Base-by-base conservation (phyloP, 2,888 invertebrate species). In the Brachyptera risi region DNA sequence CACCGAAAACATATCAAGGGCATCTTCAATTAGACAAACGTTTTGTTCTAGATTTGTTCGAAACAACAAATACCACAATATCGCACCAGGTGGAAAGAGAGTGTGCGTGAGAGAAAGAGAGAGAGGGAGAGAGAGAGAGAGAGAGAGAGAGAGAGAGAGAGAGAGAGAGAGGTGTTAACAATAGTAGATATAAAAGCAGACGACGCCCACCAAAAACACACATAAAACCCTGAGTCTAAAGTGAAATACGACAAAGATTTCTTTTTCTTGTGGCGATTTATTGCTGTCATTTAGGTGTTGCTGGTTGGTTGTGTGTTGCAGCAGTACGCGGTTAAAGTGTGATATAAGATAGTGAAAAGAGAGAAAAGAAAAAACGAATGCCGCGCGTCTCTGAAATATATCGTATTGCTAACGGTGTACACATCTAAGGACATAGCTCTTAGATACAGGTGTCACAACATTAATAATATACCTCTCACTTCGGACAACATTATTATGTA, bases 401-500 rank as follows among this genome's bases (percentile, higher is more conserved):
- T 35, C 23, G 13, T 54, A 21, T 21, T 17, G 13, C 23, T 13
- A 23, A 23, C 19, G 13, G 23, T 11, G 19, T 21, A 19, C 47
- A 37, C 54, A 35, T 54, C 54, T 35, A 37, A n/a, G 54, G 54
- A 37, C 54, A 35, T 54, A 37, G 21, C 35, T 54, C 54, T 35
- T 54, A 17, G 23, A n/a, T n/a, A n/a, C n/a, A 37, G 23, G 54
- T 54, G 54, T 54, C 54, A 35, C 54, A 35, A 37, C 54, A 54
- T 54, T 54, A 51, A 51, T 51, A 51, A n/a, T n/a, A n/a, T n/a
- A n/a, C n/a, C n/a, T n/a, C n/a, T n/a, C 50, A 51, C 50, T 51
- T 24, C 26, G 54, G 35, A 54, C 54, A 54, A 54, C 37, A 19
- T 54, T 54, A 54, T 54, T 54, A 54, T 54, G 54, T 47, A 23